phyloP scores from a whole-genome alignment of 2,888 invertebrate genomes.

The Netelia inedita region DNA sequence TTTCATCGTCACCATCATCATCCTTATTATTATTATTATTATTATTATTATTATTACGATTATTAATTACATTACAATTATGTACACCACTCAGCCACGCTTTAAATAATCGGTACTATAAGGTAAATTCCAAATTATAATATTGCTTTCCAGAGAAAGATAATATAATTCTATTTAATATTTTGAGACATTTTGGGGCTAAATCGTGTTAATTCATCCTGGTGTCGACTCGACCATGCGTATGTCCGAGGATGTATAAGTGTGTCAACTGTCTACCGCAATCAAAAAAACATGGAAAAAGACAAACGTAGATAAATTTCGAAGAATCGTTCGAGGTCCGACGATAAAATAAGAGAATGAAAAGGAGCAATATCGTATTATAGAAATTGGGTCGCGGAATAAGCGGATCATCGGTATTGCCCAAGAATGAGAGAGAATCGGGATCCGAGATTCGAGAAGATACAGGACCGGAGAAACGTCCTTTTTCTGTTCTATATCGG shows the following conservation, averaged over 20 bases:
- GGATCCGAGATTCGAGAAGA: slow-evolving; percentile 24
- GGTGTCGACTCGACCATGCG: not conserved
- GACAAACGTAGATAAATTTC: slow-evolving; percentile 12
- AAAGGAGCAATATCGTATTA: slow-evolving; percentile 29
- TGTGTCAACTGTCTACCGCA: not conserved
- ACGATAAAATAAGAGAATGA: slow-evolving; percentile 17
- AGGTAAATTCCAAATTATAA: too few species aligned
- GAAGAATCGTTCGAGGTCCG: not conserved
- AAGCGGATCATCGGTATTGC: slow-evolving; percentile 42
- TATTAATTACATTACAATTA: too few species aligned
- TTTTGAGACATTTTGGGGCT: too few species aligned
- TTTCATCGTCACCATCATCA: too few species aligned
- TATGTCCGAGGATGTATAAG: not conserved
- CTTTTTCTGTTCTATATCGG: not conserved
- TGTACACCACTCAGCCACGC: too few species aligned
- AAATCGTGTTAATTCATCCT: too few species aligned
- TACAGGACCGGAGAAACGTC: slow-evolving; percentile 13
- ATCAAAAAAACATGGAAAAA: not conserved
- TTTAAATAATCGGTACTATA: too few species aligned
- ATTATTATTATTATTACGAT: too few species aligned
- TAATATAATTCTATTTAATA: too few species aligned
- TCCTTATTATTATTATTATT: too few species aligned
- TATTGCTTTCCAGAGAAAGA: too few species aligned
- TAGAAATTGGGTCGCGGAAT: slow-evolving; percentile 47
- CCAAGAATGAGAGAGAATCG: not conserved